These are phyloP conservation scores for Xestia c-nigrum DNA, from an alignment of 2,888 invertebrate species.

Conservation along the genomic window DNA sequence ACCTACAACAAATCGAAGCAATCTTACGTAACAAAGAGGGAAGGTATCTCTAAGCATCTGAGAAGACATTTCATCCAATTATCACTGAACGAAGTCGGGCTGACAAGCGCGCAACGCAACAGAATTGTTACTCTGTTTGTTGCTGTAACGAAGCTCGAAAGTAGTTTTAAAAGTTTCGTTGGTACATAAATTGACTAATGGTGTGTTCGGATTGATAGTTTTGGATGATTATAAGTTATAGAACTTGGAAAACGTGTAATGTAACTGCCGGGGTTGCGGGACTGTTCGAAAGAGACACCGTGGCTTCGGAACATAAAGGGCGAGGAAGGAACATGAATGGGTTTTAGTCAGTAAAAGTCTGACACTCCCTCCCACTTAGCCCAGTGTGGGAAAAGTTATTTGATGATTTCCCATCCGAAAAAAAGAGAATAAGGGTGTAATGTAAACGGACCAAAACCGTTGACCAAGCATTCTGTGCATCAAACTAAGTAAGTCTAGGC, in stretches of 20 bases:
- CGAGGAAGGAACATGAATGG: no score
- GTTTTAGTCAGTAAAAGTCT: no score
- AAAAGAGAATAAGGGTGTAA: no score
- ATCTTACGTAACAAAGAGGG: conserved; percentile 43
- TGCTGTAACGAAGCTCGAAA: conserved; percentile 28
- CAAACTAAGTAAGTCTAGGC: no score
- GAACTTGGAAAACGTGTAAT: background rate
- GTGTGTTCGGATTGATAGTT: background rate
- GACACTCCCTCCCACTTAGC: no score
- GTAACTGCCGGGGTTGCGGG: no score
- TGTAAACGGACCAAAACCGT: no score
- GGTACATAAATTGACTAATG: background rate
- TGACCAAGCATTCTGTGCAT: no score
- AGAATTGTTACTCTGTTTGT: conserved; percentile 31
- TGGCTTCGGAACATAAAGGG: no score
- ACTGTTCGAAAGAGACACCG: no score
- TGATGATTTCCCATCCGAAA: no score
- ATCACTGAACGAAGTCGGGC: conserved; percentile 47
- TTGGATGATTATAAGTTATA: background rate
- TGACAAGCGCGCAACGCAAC: conserved; percentile 40
- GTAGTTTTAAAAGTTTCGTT: conserved; percentile 6
- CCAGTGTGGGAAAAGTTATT: no score
- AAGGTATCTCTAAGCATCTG: conserved; percentile 39
- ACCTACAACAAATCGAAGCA: conserved; percentile 23
- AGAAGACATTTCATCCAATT: conserved; percentile 65